These are phyloP conservation scores for Hybos culiciformis DNA, from an alignment of 2,888 invertebrate genomes.

Conservation along the genomic window DNA sequence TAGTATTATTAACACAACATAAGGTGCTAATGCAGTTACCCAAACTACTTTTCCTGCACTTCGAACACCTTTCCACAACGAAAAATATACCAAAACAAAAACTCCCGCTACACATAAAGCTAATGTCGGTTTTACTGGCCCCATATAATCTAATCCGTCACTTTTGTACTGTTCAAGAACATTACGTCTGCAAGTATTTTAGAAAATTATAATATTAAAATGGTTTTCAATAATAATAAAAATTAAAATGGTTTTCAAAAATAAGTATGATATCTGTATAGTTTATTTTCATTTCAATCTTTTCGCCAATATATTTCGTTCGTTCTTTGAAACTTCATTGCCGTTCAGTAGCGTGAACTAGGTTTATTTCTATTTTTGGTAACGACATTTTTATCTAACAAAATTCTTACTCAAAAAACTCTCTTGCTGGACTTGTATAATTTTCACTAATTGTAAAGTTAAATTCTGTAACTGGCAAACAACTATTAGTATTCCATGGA, in stretches of 20 bases:
- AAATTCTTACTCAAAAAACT: constrained; percentile 69
- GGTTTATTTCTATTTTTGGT: no score
- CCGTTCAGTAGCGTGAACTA: no score
- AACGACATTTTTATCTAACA: not conserved
- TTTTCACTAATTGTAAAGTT: constrained; percentile 39
- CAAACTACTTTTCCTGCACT: constrained; percentile 93
- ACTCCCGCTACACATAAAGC: constrained; percentile 83
- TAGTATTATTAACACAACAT: constrained; percentile 76
- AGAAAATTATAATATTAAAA: not conserved
- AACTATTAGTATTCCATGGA: constrained; percentile 70
- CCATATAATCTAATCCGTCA: constrained; percentile 73
- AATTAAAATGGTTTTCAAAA: no score
- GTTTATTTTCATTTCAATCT: no score
- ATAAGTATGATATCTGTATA: no score
- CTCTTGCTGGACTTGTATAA: constrained; percentile 63
- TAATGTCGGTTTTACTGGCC: constrained; percentile 76
- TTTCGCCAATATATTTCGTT: no score
- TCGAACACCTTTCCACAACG: constrained; percentile 87
- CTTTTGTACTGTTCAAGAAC: constrained; percentile 75
- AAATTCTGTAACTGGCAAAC: constrained; percentile 49
- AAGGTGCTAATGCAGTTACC: constrained; percentile 89
- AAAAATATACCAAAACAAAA: constrained; percentile 88
- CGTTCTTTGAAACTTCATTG: no score
- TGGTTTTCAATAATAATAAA: not conserved
- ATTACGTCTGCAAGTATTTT: constrained; percentile 47